These are phyloP conservation scores for Trematomus loennbergii DNA, from an alignment of 2,113 vertebrate genomes.

Conservation along the genomic window DNA sequence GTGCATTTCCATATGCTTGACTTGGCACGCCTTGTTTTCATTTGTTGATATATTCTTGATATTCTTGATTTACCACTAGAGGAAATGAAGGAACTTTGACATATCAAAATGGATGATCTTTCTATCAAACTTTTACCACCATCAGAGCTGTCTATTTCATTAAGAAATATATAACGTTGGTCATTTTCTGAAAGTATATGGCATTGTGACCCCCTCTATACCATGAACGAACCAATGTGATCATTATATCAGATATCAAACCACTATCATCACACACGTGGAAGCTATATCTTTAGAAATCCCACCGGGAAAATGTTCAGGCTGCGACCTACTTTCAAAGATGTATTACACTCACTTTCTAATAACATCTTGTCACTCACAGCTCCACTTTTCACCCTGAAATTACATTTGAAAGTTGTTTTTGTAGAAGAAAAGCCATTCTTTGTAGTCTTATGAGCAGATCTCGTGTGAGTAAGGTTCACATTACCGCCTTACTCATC, in stretches of 20 bases:
- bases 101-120: neutral
- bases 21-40: no score
- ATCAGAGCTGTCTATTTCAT: no score
- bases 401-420: slow-evolving; percentile 36
- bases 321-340: slow-evolving; percentile 54
- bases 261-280: slow-evolving; percentile 8
- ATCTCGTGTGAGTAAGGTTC: neutral
- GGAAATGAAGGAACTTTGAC: neutral
- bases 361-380: slow-evolving; percentile 53
- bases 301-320: neutral
- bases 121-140: no score
- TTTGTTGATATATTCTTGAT: no score
- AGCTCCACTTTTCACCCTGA: slow-evolving; percentile 28
- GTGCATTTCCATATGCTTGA: no score
- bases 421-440: neutral
- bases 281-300: neutral
- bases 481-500: neutral
- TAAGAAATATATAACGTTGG: neutral
- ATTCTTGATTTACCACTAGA: no score
- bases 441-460: slow-evolving; percentile 34
- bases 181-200: neutral
- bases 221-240: neutral
- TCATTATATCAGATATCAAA: slow-evolving; percentile 19
- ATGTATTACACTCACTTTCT: slow-evolving; percentile 48
- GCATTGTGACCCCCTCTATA: neutral